Evolutionary conservation across 1,140 invertebrate species (phyloP).

Genomic region (Caenorhabditis briggsae): DNA sequence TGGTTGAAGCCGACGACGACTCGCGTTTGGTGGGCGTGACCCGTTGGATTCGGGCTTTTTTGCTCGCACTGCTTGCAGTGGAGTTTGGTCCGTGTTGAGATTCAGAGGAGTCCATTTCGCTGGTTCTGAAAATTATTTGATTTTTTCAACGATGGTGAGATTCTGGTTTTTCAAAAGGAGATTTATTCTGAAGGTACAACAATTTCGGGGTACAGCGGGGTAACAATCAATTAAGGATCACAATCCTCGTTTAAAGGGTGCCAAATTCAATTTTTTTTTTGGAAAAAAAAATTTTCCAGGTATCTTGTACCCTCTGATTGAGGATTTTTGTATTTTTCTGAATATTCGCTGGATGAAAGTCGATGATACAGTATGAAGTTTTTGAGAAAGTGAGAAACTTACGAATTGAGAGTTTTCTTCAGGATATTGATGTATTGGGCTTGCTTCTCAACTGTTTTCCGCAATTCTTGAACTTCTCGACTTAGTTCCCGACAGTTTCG

Average conservation of each 20-base stretch:
- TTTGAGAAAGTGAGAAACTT: neutral
- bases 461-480: neutral
- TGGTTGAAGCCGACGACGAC: neutral
- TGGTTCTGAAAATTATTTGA: neutral
- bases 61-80: neutral
- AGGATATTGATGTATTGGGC: constrained; percentile 1
- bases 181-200: no score
- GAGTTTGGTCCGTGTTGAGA: constrained; percentile 11
- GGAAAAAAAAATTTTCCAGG: no score
- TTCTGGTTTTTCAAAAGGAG: no score
- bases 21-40: constrained; percentile 50
- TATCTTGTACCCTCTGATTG: no score
- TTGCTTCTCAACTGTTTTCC: constrained; percentile 12
- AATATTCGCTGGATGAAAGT: no score
- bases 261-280: no score
- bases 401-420: constrained; percentile 39
- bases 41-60: neutral
- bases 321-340: no score
- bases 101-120: constrained; percentile 44
- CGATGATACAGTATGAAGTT: neutral
- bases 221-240: no score
- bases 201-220: no score
- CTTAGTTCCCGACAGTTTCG: neutral
- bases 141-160: no score
- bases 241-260: no score